Base-by-base conservation (phyloP, 1,140 invertebrate species). In the Drosophila paulistorum region DNA sequence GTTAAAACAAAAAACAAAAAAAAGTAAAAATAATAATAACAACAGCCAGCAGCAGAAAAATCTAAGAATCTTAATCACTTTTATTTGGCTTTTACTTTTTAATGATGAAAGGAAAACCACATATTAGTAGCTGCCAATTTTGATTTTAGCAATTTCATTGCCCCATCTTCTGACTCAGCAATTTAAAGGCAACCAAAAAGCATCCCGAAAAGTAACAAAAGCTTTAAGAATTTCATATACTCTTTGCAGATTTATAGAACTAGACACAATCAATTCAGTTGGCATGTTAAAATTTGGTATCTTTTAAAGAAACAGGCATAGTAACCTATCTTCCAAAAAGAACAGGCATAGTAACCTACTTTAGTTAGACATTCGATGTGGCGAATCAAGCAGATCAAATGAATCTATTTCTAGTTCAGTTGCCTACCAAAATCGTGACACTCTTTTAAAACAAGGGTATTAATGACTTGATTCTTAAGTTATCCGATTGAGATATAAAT, bases 41-140 rank as follows among this genome's bases (percentile, higher is more conserved):
- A 59, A 59, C 54, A 55, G 26, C n/a, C n/a, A n/a, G n/a, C n/a
- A n/a, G n/a, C n/a, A 6, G 20, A 35, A 17, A 39, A 39, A 59
- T 59, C 33, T 37, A 59, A 59, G 57, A 59, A 59, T 59, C 30
- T 59, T 59, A 59, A 59, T 59, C 57, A 59, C 57, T 59, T 59
- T 59, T 59, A 59, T 59, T 59, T 59, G 57, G 45, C 57, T 59
- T 59, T 59, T 59, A 59, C 57, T 59, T 59, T 51, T 59, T 59
- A 59, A 59, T 59, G 57, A 59, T 59, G 57, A 59, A 59, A 59
- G 57, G 57, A 59, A 59, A 59, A 59, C 33, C 30, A 17, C 30
- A 59, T 59, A 51, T 59, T 37, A 37, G 33, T 11, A 37, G 57
- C 57, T 59, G 57, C 57, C 57, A 59, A 59, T 59, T 59, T 59